A percentile compares a stretch with the other conserved stretches of the same genome.
Conservation (phyloP, 64 coral and sea anemone species). For the Montipora capricornis region DNA sequence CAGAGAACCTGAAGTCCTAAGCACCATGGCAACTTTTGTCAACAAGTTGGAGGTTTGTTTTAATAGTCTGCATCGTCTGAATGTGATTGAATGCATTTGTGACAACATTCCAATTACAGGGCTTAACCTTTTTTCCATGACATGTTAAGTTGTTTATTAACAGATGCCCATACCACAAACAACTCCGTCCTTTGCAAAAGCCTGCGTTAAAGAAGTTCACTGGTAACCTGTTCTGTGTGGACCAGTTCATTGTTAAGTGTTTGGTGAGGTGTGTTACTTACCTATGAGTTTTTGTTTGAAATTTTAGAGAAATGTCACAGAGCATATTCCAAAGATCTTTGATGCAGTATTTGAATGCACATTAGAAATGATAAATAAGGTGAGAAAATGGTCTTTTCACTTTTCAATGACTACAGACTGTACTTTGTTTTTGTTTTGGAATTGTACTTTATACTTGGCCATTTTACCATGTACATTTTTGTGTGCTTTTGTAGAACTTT, state of each 20-base stretch:
- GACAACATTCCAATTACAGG: no score
- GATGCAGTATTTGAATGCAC: constrained; percentile 99
- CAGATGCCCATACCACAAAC: no score
- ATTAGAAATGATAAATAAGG: constrained; percentile 98
- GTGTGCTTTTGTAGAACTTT: constrained; percentile 71
- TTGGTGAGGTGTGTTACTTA: background rate
- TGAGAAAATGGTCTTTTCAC: background rate
- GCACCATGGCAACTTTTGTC: constrained; percentile 97
- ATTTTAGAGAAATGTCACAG: constrained; percentile 85
- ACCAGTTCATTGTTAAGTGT: no score
- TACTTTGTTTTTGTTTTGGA: background rate
- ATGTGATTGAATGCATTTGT: background rate
- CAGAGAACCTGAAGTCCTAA: constrained; percentile 94
- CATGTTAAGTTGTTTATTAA: no score
- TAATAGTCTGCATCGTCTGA: background rate
- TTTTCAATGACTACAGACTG: background rate
- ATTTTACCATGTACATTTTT: no score
- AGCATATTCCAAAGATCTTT: constrained; percentile 93
- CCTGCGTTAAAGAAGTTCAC: no score
- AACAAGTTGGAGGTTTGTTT: constrained; percentile 95
- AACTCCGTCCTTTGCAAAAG: no score
- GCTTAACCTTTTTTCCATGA: no score
- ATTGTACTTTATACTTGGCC: background rate
- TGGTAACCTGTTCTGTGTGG: no score
- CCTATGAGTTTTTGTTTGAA: background rate